A percentile compares a stretch with the other conserved stretches of the same genome.
Conservation (phyloP, 2,113 vertebrate genomes). For the Oncorhynchus masou region DNA sequence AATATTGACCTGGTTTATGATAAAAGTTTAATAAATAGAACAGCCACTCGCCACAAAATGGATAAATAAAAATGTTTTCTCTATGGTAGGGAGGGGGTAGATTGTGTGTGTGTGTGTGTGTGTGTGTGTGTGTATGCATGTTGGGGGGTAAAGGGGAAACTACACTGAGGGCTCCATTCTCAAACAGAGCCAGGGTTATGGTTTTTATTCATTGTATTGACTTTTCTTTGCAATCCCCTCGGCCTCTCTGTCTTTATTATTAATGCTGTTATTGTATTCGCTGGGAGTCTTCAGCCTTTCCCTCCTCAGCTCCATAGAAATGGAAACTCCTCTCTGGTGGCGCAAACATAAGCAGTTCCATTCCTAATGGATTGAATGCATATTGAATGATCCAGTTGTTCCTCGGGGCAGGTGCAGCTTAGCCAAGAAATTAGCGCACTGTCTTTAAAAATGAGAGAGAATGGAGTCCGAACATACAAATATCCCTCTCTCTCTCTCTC, state of each 20-base stretch:
- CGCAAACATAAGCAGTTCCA: conserved; percentile 50
- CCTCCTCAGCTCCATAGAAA: conserved; percentile 60
- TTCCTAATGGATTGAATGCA: conserved; percentile 58
- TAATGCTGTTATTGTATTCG: conserved; percentile 67
- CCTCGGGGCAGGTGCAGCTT: conserved; percentile 56
- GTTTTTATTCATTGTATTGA: conserved; percentile 58
- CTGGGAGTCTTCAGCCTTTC: conserved; percentile 44
- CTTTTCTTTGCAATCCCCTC: conserved; percentile 34
- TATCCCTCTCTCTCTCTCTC: too few species aligned
- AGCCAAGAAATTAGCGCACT: conserved; percentile 52
- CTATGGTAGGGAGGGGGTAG: too few species aligned
- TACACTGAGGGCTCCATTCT: conserved; percentile 16
- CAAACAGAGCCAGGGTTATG: conserved; percentile 23
- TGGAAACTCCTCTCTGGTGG: conserved; percentile 55
- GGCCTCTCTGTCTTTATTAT: conserved; percentile 57
- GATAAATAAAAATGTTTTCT: too few species aligned
- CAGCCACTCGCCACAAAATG: too few species aligned
- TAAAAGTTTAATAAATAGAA: too few species aligned
- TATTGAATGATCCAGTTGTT: conserved; percentile 58
- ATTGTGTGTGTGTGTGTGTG: background rate
- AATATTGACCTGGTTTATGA: too few species aligned
- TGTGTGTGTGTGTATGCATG: background rate
- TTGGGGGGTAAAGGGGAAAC: conserved; percentile 15
- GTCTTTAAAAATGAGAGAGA: conserved; percentile 51
- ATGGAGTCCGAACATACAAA: background rate